Evolutionary conservation across 2,888 invertebrate species (phyloP).

Genomic region (Lycaena phlaeas): DNA sequence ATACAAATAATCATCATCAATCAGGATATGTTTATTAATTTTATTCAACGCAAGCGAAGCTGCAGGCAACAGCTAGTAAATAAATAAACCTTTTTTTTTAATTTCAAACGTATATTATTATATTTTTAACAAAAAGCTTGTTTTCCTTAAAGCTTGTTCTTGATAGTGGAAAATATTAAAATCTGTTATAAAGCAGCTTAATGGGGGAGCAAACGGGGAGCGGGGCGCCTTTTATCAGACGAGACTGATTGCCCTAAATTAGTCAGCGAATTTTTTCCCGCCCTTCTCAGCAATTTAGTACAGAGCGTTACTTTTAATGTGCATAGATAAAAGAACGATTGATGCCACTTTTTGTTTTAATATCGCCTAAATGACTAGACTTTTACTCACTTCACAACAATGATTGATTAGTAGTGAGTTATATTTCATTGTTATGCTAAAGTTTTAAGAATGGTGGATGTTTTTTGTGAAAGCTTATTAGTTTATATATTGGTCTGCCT

Average conservation of each 20-base stretch:
- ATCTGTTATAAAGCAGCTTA: not conserved
- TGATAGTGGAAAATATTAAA: not conserved
- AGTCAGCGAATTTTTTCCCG: constrained; percentile 43
- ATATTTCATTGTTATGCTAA: too few relatives aligned
- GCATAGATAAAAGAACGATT: constrained; percentile 38
- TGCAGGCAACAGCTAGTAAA: too few relatives aligned
- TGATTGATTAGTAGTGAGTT: too few relatives aligned
- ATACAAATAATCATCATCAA: too few relatives aligned
- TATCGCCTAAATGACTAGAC: constrained; percentile 11
- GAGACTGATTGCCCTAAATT: constrained; percentile 48
- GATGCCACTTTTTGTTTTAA: constrained; percentile 25
- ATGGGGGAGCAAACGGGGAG: not conserved
- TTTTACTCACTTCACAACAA: not conserved
- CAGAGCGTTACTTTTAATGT: constrained; percentile 36
- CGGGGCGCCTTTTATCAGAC: constrained; percentile 33
- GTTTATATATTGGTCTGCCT: too few relatives aligned
- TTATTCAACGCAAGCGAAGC: too few relatives aligned
- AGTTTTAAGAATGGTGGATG: too few relatives aligned
- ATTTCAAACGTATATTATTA: not conserved
- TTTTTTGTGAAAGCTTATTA: too few relatives aligned
- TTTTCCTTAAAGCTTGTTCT: not conserved
- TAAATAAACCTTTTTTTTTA: not conserved
- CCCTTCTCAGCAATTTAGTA: constrained; percentile 31
- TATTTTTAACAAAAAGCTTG: not conserved
- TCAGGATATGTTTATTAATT: too few relatives aligned